Conservation (phyloP, 2,888 invertebrate genomes). For the Boloria euphrosyne region DNA sequence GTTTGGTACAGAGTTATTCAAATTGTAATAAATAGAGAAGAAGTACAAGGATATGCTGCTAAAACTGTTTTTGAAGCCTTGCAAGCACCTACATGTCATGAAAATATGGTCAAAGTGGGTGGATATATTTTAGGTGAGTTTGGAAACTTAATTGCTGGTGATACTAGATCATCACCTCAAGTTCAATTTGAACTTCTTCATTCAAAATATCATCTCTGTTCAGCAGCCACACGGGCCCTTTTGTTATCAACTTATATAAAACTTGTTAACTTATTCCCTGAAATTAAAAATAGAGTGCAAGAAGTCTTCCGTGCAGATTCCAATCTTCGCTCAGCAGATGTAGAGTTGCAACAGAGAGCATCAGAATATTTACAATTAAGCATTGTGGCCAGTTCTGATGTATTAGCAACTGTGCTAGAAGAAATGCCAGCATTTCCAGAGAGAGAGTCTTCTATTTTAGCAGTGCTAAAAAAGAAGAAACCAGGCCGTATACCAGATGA, state of each 20-base stretch:
- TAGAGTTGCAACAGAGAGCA: conserved; percentile 98
- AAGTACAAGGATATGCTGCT: conserved; percentile 99
- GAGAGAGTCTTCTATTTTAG: conserved; percentile 97
- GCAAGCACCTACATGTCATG: conserved; percentile 99
- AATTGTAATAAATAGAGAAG: conserved; percentile 99
- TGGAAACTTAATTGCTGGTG: conserved; percentile 99
- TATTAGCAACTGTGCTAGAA: conserved; percentile 98
- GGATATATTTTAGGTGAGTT: conserved; percentile 99
- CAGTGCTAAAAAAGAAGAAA: conserved; percentile 99
- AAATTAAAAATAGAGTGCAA: conserved; percentile 97
- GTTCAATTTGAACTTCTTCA: conserved; percentile 99
- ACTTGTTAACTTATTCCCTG: conserved; percentile 99
- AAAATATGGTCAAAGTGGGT: conserved; percentile 99
- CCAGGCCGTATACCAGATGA: conserved; percentile 96
- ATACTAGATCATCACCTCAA: conserved; percentile 97
- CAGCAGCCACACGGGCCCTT: conserved; percentile 97
- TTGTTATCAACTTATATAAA: conserved; percentile 99
- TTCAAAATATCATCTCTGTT: conserved; percentile 99
- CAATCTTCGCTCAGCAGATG: conserved; percentile 98
- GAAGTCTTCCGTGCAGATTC: conserved; percentile 97
- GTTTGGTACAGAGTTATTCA: conserved; percentile 99
- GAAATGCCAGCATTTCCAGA: conserved; percentile 99
- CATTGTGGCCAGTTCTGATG: conserved; percentile 97
- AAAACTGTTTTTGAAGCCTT: conserved; percentile 99
- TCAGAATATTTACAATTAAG: conserved; percentile 98